Percentiles rank a stretch among this genome's conserved stretches.
phyloP scores from a whole-genome alignment of 1,140 invertebrate genomes.

The Listronotus oregonensis region DNA sequence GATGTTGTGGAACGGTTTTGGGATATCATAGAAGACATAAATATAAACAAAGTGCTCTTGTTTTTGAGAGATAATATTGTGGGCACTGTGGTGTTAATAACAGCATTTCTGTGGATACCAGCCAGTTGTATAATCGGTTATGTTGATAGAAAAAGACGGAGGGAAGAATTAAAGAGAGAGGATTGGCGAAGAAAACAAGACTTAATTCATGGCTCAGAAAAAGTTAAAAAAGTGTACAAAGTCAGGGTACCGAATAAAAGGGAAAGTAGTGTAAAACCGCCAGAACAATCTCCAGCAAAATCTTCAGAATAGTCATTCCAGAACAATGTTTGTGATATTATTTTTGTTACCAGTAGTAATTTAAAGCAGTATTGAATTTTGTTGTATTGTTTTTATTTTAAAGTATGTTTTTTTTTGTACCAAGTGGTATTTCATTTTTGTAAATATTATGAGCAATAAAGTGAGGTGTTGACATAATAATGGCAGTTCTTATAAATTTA shows the following conservation, averaged over 20 bases:
- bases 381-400: constrained; percentile 1
- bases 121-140: constrained; percentile 82
- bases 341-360: constrained; percentile 23
- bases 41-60: constrained; percentile 88
- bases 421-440: neutral
- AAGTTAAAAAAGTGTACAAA: constrained; percentile 62
- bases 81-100: constrained; percentile 86
- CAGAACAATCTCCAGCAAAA: constrained; percentile 12
- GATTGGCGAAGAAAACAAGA: constrained; percentile 57
- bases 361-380: constrained; percentile 15
- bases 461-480: neutral
- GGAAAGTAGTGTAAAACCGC: neutral
- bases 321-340: constrained; percentile 25
- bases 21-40: constrained; percentile 96
- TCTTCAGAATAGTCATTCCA: constrained; percentile 20
- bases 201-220: constrained; percentile 66
- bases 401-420: constrained; percentile 1
- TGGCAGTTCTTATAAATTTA: neutral
- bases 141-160: constrained; percentile 66
- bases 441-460: too few species aligned
- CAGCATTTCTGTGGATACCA: constrained; percentile 91
- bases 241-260: constrained; percentile 55
- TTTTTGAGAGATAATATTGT: constrained; percentile 89
- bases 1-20: constrained; percentile 94
- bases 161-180: constrained; percentile 48